Base-by-base conservation (phyloP, 2,113 vertebrate species). In the Heterotilapia buettikoferi region DNA sequence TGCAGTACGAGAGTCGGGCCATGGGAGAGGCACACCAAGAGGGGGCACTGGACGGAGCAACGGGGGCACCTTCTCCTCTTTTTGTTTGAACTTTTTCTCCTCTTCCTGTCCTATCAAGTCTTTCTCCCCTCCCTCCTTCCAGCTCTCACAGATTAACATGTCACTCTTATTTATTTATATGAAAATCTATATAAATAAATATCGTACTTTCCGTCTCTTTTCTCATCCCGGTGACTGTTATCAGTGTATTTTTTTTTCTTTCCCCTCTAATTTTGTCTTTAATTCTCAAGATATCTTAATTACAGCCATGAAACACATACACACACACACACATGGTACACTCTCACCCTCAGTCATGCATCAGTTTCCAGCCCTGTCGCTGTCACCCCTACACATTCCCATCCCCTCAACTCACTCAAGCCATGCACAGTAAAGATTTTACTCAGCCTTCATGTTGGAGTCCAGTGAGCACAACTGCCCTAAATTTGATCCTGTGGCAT, bases 391-490 rank as follows among this genome's bases (percentile, higher is more conserved):
- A 78, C 90, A 88, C 92, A 88, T 86, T 73, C 89, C 92, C 92
- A 91, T 91, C 86, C 85, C 86, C 90, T 82, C 84, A 80, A 88
- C 84, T 88, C 84, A 90, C 84, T 86, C 89, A 85, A 88, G 89
- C 85, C 92, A 92, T 87, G 86, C 82, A 90, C 88, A 90, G 90
- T 68, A 82, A 91, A 86, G 84, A 61, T 85, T 89, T 66, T 79
- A 78, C 88, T 90, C 84, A 85, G 79, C 88, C 38, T 45, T 90
- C 90, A 88, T 83, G 76, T 92, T 94, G 96, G 96, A 96, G 96
- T 97, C 96, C 96, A 94, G 90, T 94, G 89, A 93, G 88, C 91
- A 93, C 91, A 96, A 95, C 96, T 96, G 96, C 96, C 95, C 94
- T 95, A 95, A 95, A 93, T 95, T 95, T 94, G 96, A 93, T 93